Evolutionary conservation across 2,113 vertebrate genomes (phyloP).

Genomic region (Oreochromis tanganicae): DNA sequence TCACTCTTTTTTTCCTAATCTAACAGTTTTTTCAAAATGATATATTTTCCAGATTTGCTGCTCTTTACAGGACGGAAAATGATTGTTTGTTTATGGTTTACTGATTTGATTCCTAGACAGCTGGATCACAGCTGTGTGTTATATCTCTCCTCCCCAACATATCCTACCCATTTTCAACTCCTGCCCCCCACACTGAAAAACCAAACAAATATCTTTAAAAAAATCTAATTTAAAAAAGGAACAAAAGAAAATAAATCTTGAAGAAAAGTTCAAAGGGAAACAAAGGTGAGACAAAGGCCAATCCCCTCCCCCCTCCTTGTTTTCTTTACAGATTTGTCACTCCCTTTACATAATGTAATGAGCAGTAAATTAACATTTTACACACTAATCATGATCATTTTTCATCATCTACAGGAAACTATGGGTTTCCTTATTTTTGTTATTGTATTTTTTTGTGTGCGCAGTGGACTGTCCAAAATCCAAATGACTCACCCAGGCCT

Average conservation of each 20-base stretch:
- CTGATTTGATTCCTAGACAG: background rate
- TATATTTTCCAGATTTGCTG: background rate
- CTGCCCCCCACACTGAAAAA: background rate
- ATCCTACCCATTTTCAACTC: background rate
- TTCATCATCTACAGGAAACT: background rate
- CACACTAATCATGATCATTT: background rate
- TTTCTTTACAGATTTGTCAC: background rate
- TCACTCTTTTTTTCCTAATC: background rate
- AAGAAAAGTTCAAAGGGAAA: background rate
- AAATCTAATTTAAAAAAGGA: fast-evolving
- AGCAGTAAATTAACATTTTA: background rate
- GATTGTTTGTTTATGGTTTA: background rate
- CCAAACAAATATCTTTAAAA: background rate
- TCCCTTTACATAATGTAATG: background rate
- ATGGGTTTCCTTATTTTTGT: background rate
- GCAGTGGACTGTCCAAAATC: background rate
- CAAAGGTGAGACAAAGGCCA: background rate
- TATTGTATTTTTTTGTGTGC: background rate
- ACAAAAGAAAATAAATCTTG: background rate
- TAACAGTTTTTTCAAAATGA: fast-evolving
- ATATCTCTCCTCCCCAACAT: background rate
- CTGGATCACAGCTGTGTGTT: background rate
- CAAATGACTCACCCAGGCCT: background rate
- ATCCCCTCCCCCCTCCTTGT: background rate
- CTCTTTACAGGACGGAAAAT: background rate